Evolutionary conservation across 2,797 vertebrate genomes (phyloP), one percentile per base, ranked within the genome.

Genomic region (Mus caroli): DNA sequence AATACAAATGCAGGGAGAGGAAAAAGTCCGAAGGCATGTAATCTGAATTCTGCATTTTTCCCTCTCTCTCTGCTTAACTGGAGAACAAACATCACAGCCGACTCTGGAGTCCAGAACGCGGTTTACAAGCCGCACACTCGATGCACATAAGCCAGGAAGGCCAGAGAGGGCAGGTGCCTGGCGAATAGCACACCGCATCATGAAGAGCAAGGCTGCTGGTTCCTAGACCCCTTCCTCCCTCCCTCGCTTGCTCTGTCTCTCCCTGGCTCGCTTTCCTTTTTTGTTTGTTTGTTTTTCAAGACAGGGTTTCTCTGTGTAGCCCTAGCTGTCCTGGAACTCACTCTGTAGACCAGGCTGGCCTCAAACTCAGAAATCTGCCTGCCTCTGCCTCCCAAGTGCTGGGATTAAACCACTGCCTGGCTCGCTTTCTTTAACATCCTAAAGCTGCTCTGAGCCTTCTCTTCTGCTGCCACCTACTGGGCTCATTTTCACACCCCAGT

Each of bases 11-110:
- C 1, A 6, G 1, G 26, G 13, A 43, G 26, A 37, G 19, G 17
- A 15, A 0, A 0, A 2, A 28, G 20, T 26, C 54, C 34, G 1
- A 6, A 1, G 1, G 22, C 4, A 10, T 4, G 54, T 24, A 22
- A 37, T 77, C 54, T 12, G 67, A 78, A 31, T 31, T 37, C 8
- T 10, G 52, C 3, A 28, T 0, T 6, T 22, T 15, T 1, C 11
- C 10, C 15, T 17, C 40, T 54, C 46, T 28, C 8, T 56, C 26
- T 62, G 2, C 2, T 15, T 31, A 64, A 40, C 1, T 34, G 15
- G 34, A 85, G 46, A 69, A 9, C 15, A 69, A 69, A 1, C 2
- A 20, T 14, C 60, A 37, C 7, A 86, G 40, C 19, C 69, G 46
- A 69, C 12, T 40, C 0, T 1, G 46, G 71, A 37, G 40, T 56